Evolutionary conservation across 2,797 vertebrate genomes (phyloP).

Genomic region (Neosilurus mollespiculum): DNA sequence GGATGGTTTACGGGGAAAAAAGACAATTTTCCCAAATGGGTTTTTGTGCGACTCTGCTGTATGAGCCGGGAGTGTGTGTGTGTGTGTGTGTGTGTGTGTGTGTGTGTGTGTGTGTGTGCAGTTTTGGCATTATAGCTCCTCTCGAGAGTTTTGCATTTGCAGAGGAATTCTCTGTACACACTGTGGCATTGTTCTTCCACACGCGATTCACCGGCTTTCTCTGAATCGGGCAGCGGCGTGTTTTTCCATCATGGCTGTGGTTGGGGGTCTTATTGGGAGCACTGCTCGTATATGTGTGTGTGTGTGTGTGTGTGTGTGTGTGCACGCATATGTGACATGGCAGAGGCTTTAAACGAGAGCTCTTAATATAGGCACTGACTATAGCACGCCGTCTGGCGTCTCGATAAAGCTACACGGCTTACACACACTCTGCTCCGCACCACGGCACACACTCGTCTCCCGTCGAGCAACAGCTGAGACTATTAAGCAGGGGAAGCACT

Average conservation of each 20-base stretch:
- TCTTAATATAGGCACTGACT: conserved; percentile 49
- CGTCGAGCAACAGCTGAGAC: conserved; percentile 45
- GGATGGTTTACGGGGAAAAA: not conserved
- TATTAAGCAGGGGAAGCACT: conserved; percentile 37
- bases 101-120: not conserved
- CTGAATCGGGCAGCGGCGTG: conserved; percentile 14
- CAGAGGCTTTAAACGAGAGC: conserved; percentile 14
- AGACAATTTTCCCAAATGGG: conserved; percentile 20
- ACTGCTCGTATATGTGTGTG: not conserved
- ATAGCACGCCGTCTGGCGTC: conserved; percentile 34
- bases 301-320: conserved; percentile 3
- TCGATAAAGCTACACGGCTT: conserved; percentile 32
- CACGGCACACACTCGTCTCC: conserved; percentile 22
- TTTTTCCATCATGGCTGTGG: conserved; percentile 31
- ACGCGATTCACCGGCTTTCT: conserved; percentile 25
- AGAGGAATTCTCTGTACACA: conserved; percentile 34
- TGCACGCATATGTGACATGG: conserved; percentile 21
- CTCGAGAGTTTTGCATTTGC: conserved; percentile 33
- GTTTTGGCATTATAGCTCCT: conserved; percentile 12
- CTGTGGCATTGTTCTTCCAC: conserved; percentile 34
- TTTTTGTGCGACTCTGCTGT: conserved; percentile 8
- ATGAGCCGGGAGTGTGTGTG: not conserved
- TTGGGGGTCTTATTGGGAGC: not conserved
- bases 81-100: not conserved
- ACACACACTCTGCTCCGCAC: conserved; percentile 14